Base-by-base conservation (phyloP, 1,140 invertebrate genomes). In the Magallana angulata region DNA sequence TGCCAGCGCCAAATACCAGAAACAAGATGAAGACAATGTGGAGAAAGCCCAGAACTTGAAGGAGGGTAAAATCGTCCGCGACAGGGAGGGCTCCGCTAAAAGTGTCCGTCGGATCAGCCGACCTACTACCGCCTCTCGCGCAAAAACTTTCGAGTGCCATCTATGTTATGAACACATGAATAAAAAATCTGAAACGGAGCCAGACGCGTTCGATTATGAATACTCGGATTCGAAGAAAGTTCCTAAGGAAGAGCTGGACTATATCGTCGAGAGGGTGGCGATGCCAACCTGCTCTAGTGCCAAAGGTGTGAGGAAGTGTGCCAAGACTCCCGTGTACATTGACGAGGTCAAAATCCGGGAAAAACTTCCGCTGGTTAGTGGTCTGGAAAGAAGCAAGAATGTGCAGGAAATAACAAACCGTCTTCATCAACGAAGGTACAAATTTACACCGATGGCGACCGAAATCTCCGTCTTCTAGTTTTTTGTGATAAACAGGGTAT, bases 151-250 rank as follows among this genome's bases (percentile, higher is more conserved):
- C 9, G 76, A 88, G 58, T 91, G 91, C 84, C 91, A 91, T 86
- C 76, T 91, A 59, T 91, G 91, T 64, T 91, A 90, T 83, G 91
- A 91, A 57, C 91, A 91, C 71, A 87, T 89, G 76, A 89, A 89
- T 59, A 91, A 91, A 89, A 84, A 82, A 30, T 16, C 87, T 48
- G 64, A 88, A 6, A 85, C 86, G 30, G 88, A 87, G 57, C 87
- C 86, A 1, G 89, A 90, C 58, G 90, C 83, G 7, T 91, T 91
- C 84, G 90, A 91, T 88, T 91, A 89, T 60, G 90, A 91, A 30
- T 91, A 91, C 56, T 57, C 81, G 8, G 87, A 91, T 18, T 14
- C 7, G 1, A 90, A 84, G 84, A 64, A 48, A 62, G 85, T 90
- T 5, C 89, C 85, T 2, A 85, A 87, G 30, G 91, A 91, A 14